A percentile compares a stretch with the other conserved stretches of the same genome.
These are phyloP conservation scores for Macrosteles quadrilineatus DNA, from an alignment of 1,140 invertebrate genomes.

Conservation along the genomic window DNA sequence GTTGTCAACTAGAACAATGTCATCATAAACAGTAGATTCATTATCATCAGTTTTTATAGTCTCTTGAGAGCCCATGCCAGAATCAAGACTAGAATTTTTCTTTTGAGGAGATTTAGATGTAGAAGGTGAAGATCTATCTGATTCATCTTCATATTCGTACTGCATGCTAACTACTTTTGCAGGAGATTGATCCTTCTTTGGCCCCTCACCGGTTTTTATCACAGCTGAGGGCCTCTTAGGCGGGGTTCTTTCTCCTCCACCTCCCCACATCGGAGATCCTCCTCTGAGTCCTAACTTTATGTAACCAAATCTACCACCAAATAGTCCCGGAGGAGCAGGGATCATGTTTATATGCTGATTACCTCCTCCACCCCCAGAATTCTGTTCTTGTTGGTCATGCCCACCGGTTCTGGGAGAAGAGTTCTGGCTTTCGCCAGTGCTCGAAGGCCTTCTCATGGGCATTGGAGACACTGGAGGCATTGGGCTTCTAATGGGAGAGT, in stretches of 20 bases:
- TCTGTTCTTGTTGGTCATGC: constrained; percentile 44
- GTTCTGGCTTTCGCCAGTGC: constrained; percentile 51
- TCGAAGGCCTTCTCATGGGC: constrained; percentile 57
- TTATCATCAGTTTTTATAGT: constrained; percentile 34
- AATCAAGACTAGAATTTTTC: constrained; percentile 10
- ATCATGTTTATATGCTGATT: constrained; percentile 56
- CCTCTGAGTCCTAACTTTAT: constrained; percentile 67
- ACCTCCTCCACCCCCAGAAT: constrained; percentile 52
- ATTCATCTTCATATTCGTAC: constrained; percentile 64
- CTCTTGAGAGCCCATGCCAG: constrained; percentile 17
- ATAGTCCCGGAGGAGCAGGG: constrained; percentile 48
- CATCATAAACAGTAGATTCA: constrained; percentile 45
- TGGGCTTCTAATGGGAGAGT: constrained; percentile 53
- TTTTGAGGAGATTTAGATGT: constrained; percentile 27
- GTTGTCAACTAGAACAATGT: constrained; percentile 43
- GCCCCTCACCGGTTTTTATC: constrained; percentile 19
- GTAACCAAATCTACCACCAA: constrained; percentile 55
- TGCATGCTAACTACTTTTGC: constrained; percentile 59
- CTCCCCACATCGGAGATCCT: constrained; percentile 69
- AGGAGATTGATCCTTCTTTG: background rate
- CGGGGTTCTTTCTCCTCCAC: constrained; percentile 41
- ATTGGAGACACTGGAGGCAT: constrained; percentile 59
- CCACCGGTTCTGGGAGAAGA: constrained; percentile 56
- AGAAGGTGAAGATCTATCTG: constrained; percentile 41
- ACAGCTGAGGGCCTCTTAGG: constrained; percentile 42